Evolutionary conservation across 2,888 invertebrate species (phyloP).

Genomic region (Heterodera filipjevi): DNA sequence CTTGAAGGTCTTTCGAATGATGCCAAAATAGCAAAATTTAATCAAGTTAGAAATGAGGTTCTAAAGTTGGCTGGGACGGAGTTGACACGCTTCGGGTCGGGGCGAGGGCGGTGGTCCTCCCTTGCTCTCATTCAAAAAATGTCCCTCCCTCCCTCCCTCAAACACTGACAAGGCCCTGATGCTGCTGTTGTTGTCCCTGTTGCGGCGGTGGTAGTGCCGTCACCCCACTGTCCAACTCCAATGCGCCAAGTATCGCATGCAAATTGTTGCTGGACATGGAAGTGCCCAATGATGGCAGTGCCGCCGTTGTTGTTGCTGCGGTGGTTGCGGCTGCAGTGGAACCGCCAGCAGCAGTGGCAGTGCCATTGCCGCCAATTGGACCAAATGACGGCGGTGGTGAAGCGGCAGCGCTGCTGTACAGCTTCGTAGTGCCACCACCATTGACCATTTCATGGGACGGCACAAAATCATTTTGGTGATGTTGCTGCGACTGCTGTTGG

Average conservation of each 20-base stretch:
- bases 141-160: background rate
- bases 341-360: background rate
- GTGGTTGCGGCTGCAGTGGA: background rate
- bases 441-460: background rate
- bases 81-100: too few relatives aligned
- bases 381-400: constrained; percentile 1
- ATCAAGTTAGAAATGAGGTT: too few relatives aligned
- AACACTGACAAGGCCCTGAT: background rate
- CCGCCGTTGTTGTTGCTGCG: constrained; percentile 11
- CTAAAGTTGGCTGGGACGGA: too few relatives aligned
- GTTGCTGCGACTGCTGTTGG: background rate
- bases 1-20: too few relatives aligned
- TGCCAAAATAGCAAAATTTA: too few relatives aligned
- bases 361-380: background rate
- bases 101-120: too few relatives aligned
- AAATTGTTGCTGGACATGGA: constrained; percentile 21
- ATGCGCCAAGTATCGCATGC: constrained; percentile 19
- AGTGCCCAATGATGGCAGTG: background rate
- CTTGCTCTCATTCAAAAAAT: too few relatives aligned
- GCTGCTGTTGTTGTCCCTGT: constrained; percentile 1
- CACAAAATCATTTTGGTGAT: background rate
- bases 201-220: too few relatives aligned
- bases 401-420: background rate
- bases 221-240: constrained; percentile 18
- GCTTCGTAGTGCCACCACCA: background rate